Conservation (phyloP, 2,888 invertebrate genomes). For the Noctua janthina region DNA sequence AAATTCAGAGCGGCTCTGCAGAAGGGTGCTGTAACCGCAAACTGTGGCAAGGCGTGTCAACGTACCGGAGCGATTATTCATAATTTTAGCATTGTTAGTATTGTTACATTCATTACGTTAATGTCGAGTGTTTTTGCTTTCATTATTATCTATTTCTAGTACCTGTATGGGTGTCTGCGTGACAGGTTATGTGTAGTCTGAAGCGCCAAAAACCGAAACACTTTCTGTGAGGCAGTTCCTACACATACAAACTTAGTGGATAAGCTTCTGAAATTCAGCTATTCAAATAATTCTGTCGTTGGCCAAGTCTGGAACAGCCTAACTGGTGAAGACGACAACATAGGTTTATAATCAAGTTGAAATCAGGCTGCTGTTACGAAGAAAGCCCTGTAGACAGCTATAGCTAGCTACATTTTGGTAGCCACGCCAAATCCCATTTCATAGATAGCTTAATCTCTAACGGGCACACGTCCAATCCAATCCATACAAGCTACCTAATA, state of each 20-base stretch:
- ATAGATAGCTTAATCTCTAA: slow-evolving; percentile 3
- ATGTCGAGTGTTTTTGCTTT: slow-evolving; percentile 7
- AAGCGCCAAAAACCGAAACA: not conserved
- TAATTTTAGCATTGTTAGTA: slow-evolving; percentile 25
- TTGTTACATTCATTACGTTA: slow-evolving; percentile 27
- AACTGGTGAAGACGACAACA: not conserved
- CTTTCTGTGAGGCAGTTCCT: not conserved
- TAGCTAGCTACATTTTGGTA: not conserved
- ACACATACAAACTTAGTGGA: not conserved
- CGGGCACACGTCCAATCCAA: not conserved
- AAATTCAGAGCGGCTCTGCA: slow-evolving; percentile 23
- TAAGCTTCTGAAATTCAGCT: not conserved
- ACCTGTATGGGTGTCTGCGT: slow-evolving; percentile 24
- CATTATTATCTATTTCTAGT: not conserved
- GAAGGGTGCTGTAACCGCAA: slow-evolving; percentile 45
- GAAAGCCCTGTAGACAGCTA: not conserved
- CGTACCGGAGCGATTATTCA: slow-evolving; percentile 29
- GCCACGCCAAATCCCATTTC: not conserved
- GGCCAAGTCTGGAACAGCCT: not conserved
- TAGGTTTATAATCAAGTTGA: not conserved
- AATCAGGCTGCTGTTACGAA: not conserved
- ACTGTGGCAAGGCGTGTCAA: slow-evolving; percentile 39
- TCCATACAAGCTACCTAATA: slow-evolving; percentile 2
- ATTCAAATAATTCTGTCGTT: not conserved
- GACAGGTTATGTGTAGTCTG: slow-evolving; percentile 2